A percentile compares a stretch with the other conserved stretches of the same genome.
phyloP scores from a whole-genome alignment of 2,797 vertebrate genomes.

The Notoglanidium macrostoma region DNA sequence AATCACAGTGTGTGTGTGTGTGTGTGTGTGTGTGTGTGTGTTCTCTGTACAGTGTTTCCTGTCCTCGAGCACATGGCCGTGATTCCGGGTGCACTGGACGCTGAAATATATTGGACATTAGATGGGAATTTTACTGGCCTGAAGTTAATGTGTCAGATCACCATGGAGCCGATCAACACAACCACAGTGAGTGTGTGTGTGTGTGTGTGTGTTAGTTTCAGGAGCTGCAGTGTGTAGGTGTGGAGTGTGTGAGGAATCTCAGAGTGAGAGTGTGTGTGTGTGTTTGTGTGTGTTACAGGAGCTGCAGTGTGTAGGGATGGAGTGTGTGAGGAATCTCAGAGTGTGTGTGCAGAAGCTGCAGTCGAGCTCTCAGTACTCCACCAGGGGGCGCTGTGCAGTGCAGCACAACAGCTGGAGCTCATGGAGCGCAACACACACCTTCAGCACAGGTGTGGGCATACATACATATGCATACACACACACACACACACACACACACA shows the following conservation, averaged over 20 bases:
- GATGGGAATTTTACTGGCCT: slow-evolving; percentile 50
- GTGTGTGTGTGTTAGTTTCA: not conserved
- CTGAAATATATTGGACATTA: slow-evolving; percentile 58
- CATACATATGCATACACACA: not conserved
- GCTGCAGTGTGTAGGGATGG: slow-evolving; percentile 51
- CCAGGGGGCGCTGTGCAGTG: slow-evolving; percentile 62
- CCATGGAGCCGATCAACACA: slow-evolving; percentile 25
- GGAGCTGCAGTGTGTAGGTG: not conserved
- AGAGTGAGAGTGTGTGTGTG: not conserved
- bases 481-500: not conserved
- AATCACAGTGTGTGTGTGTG: not conserved
- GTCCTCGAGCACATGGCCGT: slow-evolving; percentile 42
- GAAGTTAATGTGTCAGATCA: slow-evolving; percentile 62
- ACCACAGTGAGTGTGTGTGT: slow-evolving; percentile 52
- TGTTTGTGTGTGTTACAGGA: slow-evolving; percentile 40
- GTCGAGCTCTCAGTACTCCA: slow-evolving; percentile 59
- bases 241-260: not conserved
- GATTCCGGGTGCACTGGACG: slow-evolving; percentile 39
- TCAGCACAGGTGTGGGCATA: slow-evolving; percentile 62
- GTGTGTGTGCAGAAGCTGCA: slow-evolving; percentile 57
- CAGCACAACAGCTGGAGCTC: slow-evolving; percentile 60
- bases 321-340: slow-evolving; percentile 26
- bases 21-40: not conserved
- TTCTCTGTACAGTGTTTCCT: slow-evolving; percentile 60
- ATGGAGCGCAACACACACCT: slow-evolving; percentile 47